These are phyloP conservation scores for Acrocera orbiculus DNA, from an alignment of 2,888 invertebrate genomes.

Conservation along the genomic window DNA sequence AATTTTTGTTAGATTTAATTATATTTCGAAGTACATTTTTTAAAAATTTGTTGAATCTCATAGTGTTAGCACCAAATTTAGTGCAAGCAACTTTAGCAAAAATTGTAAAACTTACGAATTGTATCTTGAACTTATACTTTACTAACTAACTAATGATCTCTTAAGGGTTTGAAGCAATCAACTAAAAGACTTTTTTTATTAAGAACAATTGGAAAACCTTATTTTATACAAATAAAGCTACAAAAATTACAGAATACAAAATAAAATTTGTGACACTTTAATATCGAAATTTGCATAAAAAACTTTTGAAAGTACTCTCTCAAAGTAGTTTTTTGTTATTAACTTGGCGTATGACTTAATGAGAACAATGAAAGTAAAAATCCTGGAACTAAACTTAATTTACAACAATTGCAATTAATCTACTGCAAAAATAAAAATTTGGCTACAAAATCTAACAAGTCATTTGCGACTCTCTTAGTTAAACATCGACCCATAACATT, in stretches of 20 bases:
- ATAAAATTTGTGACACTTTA: not conserved
- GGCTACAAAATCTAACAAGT: slow-evolving; percentile 5
- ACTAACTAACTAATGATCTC: too few species aligned
- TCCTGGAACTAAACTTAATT: slow-evolving; percentile 4
- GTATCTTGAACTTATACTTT: too few species aligned
- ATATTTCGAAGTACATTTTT: too few species aligned
- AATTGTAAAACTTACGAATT: too few species aligned
- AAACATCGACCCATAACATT: slow-evolving; percentile 3
- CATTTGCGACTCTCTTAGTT: slow-evolving; percentile 6
- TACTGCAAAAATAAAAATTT: slow-evolving; percentile 7
- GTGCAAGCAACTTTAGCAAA: too few species aligned
- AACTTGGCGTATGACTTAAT: not conserved
- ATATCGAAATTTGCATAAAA: not conserved
- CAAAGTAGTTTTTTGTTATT: not conserved
- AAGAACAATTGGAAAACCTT: not conserved
- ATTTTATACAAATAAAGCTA: not conserved
- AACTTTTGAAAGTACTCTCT: not conserved
- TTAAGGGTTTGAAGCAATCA: too few species aligned
- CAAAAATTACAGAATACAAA: not conserved
- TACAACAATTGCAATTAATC: slow-evolving; percentile 6
- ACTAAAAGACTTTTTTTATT: too few species aligned
- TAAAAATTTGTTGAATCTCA: too few species aligned
- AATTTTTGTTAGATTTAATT: too few species aligned
- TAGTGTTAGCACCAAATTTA: too few species aligned
- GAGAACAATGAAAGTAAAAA: not conserved